A percentile compares a stretch with the other conserved stretches of the same genome.
Conservation (phyloP, 2,888 invertebrate genomes). For the Polydrusus pterygomalis region DNA sequence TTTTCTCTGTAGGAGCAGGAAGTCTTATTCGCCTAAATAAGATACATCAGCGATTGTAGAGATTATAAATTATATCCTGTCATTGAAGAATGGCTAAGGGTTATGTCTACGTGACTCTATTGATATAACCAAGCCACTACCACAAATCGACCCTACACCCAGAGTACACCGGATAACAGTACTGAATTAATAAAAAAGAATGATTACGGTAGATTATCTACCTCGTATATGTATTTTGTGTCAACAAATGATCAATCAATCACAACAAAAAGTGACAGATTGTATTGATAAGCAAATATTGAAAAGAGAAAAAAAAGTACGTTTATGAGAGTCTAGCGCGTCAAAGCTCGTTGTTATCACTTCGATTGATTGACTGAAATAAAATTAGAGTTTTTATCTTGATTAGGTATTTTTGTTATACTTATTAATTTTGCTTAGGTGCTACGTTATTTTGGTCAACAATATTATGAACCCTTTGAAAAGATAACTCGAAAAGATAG, state of each 20-base stretch:
- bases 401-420: conserved; percentile 1
- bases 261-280: conserved; percentile 53
- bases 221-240: conserved; percentile 51
- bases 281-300: conserved; percentile 57
- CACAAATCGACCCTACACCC: conserved; percentile 1
- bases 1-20: no score
- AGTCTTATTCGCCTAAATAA: no score
- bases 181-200: conserved; percentile 53
- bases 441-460: neutral
- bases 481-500: no score
- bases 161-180: conserved; percentile 44
- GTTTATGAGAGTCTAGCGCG: conserved; percentile 39
- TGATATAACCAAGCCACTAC: neutral
- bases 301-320: conserved; percentile 39
- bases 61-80: no score
- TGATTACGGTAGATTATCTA: conserved; percentile 53
- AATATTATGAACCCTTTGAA: neutral
- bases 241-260: conserved; percentile 58
- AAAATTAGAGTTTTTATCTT: conserved; percentile 22
- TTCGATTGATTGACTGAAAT: conserved; percentile 46
- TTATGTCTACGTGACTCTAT: neutral
- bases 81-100: neutral
- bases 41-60: no score
- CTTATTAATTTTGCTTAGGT: neutral
- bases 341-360: conserved; percentile 27